Percentiles rank a stretch among this genome's conserved stretches.
phyloP scores from a whole-genome alignment of 2,113 vertebrate genomes.

The Vidua macroura region DNA sequence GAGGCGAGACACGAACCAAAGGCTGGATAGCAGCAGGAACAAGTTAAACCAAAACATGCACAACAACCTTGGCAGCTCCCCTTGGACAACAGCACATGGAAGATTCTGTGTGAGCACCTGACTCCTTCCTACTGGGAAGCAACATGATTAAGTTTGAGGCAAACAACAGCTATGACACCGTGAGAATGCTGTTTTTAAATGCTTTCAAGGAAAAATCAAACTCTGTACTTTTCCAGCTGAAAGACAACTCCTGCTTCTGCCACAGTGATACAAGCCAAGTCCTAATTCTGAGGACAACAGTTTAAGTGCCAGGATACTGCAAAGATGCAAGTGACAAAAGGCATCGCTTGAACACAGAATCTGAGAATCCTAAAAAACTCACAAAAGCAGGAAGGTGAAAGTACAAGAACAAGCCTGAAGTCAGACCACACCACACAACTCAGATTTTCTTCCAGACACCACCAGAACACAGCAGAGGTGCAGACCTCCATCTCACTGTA shows the following conservation, averaged over 20 bases:
- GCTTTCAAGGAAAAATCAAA: constrained; percentile 53
- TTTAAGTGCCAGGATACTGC: neutral
- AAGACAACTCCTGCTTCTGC: neutral
- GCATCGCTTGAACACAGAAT: neutral
- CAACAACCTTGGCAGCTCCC: neutral
- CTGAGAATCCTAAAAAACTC: neutral
- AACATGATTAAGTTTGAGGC: neutral
- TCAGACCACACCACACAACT: neutral
- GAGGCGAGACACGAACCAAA: neutral
- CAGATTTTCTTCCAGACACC: neutral
- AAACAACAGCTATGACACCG: neutral
- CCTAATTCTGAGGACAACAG: neutral
- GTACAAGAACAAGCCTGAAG: neutral
- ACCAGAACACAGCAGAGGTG: neutral
- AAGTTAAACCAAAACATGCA: neutral
- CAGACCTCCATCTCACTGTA: neutral
- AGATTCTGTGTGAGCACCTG: neutral
- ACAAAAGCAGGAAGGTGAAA: neutral
- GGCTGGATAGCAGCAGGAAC: neutral
- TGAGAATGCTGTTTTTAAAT: neutral
- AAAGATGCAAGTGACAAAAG: neutral
- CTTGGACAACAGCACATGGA: neutral
- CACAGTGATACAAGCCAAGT: neutral
- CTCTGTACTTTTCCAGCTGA: constrained; percentile 29
- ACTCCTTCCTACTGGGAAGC: neutral